These are phyloP conservation scores for Thamnophis elegans DNA, from an alignment of 2,797 vertebrate genomes.

Conservation along the genomic window DNA sequence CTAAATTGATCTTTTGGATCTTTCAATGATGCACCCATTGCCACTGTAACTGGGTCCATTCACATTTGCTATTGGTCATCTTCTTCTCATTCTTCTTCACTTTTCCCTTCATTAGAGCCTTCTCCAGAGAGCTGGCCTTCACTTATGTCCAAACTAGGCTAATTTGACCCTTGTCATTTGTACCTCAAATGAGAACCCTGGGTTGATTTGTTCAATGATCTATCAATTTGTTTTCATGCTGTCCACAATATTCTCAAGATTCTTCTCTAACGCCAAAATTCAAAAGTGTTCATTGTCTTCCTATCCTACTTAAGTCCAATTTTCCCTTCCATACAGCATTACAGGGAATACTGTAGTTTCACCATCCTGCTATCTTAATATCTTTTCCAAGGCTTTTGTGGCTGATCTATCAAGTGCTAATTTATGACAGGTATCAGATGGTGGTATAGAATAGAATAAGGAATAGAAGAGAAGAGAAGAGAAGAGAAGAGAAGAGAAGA, in stretches of 20 bases:
- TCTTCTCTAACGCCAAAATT: not conserved
- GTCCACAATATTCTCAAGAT: not conserved
- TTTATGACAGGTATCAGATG: not conserved
- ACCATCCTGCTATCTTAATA: not conserved
- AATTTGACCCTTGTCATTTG: not conserved
- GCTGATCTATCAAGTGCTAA: not conserved
- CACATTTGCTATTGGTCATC: not conserved
- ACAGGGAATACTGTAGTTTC: not conserved
- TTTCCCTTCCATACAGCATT: not conserved
- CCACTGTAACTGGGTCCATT: not conserved
- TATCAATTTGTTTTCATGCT: not conserved
- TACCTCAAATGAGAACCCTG: not conserved
- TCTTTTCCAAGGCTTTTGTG: not conserved
- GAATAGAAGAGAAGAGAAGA: accelerated
- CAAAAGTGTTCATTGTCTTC: not conserved
- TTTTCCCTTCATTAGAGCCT: not conserved
- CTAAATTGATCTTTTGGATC: not conserved
- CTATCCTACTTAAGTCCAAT: not conserved
- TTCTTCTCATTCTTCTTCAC: not conserved
- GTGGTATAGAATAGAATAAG: accelerated
- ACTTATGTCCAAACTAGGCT: not conserved
- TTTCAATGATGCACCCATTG: not conserved
- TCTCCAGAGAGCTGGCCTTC: not conserved
- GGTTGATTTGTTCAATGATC: not conserved
- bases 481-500: accelerated